These are phyloP conservation scores for Phenganax marumi DNA, from an alignment of 92 coral and sea anemone species.

Conservation along the genomic window DNA sequence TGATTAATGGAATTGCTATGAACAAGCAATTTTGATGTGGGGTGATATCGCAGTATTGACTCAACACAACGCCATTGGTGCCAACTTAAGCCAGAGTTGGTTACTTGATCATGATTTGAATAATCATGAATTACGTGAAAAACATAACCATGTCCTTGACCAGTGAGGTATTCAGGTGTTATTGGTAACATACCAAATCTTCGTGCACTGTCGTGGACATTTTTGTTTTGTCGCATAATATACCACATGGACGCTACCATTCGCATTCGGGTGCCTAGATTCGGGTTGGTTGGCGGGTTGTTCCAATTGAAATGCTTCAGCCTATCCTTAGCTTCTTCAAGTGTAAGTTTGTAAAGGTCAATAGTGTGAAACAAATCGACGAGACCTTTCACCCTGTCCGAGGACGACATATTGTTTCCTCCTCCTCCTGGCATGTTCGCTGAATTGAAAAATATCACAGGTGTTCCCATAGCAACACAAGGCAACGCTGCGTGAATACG, in stretches of 20 bases:
- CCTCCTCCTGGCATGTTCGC: background rate
- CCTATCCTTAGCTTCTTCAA: slow-evolving; percentile 31
- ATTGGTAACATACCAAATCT: background rate
- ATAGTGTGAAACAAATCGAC: slow-evolving; percentile 14
- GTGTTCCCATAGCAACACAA: slow-evolving; percentile 48
- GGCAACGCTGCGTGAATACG: slow-evolving; percentile 38
- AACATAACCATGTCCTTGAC: too few species aligned
- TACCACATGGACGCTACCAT: slow-evolving; percentile 40
- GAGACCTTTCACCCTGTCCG: slow-evolving; percentile 11
- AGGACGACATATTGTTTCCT: background rate
- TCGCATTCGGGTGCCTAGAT: slow-evolving; percentile 22
- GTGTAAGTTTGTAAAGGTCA: slow-evolving; percentile 1
- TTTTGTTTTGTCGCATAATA: slow-evolving; percentile 20
- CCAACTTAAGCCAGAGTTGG: background rate
- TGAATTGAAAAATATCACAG: slow-evolving; percentile 15
- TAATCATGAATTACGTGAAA: too few species aligned
- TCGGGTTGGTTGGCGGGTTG: slow-evolving; percentile 31
- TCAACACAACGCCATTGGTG: slow-evolving; percentile 46
- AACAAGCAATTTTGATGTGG: slow-evolving; percentile 28
- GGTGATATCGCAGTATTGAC: slow-evolving; percentile 42
- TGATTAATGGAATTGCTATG: slow-evolving; percentile 42
- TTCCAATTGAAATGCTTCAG: slow-evolving; percentile 26
- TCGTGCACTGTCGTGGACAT: slow-evolving; percentile 18
- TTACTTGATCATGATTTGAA: too few species aligned
- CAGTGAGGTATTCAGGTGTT: too few species aligned